phyloP scores from a whole-genome alignment of 2,888 invertebrate genomes.

The Agonopterix alstromeriana region DNA sequence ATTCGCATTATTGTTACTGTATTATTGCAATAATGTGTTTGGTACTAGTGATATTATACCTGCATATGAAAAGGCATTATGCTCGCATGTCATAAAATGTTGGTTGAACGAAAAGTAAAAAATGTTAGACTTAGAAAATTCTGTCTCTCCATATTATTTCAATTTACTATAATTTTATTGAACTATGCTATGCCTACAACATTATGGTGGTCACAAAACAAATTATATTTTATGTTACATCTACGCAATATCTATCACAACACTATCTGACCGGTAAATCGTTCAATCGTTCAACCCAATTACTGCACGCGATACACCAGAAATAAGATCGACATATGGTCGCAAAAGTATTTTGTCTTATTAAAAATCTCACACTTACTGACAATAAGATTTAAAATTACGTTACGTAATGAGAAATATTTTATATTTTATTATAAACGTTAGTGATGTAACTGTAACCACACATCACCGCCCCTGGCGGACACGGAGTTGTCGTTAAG shows the following conservation, averaged over 20 bases:
- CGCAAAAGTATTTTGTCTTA: background rate
- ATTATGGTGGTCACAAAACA: too few species aligned
- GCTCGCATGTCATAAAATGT: too few species aligned
- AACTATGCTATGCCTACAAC: too few species aligned
- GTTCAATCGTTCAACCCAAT: background rate
- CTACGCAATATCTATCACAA: background rate
- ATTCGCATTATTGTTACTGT: background rate
- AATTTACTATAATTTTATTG: too few species aligned
- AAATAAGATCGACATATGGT: background rate
- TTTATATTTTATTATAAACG: background rate
- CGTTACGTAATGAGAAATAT: too few species aligned
- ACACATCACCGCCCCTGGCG: conserved; percentile 18
- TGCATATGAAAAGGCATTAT: too few species aligned
- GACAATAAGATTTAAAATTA: background rate
- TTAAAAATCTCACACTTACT: background rate
- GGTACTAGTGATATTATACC: too few species aligned
- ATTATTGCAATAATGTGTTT: too few species aligned
- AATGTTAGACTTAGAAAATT: too few species aligned
- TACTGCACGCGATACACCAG: background rate
- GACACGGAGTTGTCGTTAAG: conserved; percentile 44
- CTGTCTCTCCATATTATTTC: too few species aligned
- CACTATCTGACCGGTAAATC: conserved; percentile 2
- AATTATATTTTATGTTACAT: too few species aligned
- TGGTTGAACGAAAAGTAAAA: too few species aligned
- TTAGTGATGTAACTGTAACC: conserved; percentile 8